Base-by-base conservation (phyloP, 1,140 invertebrate species). In the Conopomorpha cramerella region DNA sequence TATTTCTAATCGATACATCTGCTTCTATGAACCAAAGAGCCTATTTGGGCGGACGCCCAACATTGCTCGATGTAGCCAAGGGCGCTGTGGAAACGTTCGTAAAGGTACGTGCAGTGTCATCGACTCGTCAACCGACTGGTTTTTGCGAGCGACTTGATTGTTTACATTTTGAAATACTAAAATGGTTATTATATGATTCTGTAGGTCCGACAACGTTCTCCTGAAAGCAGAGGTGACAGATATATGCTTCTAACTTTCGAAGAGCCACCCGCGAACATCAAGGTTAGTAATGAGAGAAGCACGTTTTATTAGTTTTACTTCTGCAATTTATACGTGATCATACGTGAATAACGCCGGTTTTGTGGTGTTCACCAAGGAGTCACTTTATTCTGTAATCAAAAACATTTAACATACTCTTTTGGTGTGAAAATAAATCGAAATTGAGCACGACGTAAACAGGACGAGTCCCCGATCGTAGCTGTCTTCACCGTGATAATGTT, bases 231-330 rank as follows among this genome's bases (percentile, higher is more conserved):
- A 68, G 93, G 92, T 43, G 96, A 99, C 84, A 86, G 96, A 49
- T 98, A 98, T 79, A 98, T 99, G 96, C 83, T 99, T 52, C 81
- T 98, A 58, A 98, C 96, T 47, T 98, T 98, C 81, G 96, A 99
- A 85, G 95, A 98, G 66, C 92, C 93, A 55, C 96, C 96, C 55
- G 84, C 86, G 46, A 97, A 99, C 82, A 96, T 99, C 49, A 99
- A 98, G 88, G 93, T 93, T 85, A 67, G 74, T 67, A 63, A 57
- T 30, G 61, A 43, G 60, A 39, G 66, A 57, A 70, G 64, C 70
- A 74, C 66, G 59, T 71, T 74, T 56, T 53, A 50, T 42, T 39
- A 43, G 47, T 45, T 49, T 55, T 51, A 51, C 28, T 30, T 38
- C n/a, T n/a, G n/a, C 57, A 45, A 28, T 41, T 46, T 56, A 46